Base-by-base conservation (phyloP, 2,113 vertebrate species). In the Pontoporia blainvillei region DNA sequence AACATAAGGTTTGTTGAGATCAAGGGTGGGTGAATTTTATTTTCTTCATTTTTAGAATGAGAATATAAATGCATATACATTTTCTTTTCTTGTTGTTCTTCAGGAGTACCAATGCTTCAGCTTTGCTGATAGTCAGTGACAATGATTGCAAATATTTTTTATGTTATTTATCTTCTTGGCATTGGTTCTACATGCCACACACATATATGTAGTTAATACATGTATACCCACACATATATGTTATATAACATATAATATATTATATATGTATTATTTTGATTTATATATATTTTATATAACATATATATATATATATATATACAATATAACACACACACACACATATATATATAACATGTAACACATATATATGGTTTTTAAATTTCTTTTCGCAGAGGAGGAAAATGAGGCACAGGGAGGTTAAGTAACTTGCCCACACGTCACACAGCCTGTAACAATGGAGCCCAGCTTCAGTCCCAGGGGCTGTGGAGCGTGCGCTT, bases 1-100 rank as follows among this genome's bases (percentile, higher is more conserved):
- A 84, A 34, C 75, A 49, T 46, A 34, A 52, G 62, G 9, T 41
- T 73, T 39, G 39, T 54, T 8, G 1, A 89, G 54, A 66, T 78
- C 34, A 17, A 76, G 11, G 69, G 64, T 62, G 20, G 18, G 18
- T 92, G 4, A 15, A 17, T 49, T 83, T 64, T 62, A 18, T 73
- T 90, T 78, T 91, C n/a, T 72, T 93, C 29, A 3, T 34, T 72
- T 86, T 86, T 93, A 84, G 27, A 34, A 34, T 34, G 73, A 49
- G 29, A 90, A 57, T 25, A 21, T 52, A 31, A 13, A 36, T 73
- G 12, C 54, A 17, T 13, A 23, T 46, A 9, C 17, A 1, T 85
- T 46, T 71, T 71, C 41, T 6, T 61, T 93, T 94, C 20, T 9
- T 23, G 10, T 31, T 54, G 1, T 46, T 49, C 3, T 62, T 34